Percentiles rank a stretch among this genome's conserved stretches.
Evolutionary conservation across 2,888 invertebrate genomes (phyloP).

Genomic region (Apoda limacodes): DNA sequence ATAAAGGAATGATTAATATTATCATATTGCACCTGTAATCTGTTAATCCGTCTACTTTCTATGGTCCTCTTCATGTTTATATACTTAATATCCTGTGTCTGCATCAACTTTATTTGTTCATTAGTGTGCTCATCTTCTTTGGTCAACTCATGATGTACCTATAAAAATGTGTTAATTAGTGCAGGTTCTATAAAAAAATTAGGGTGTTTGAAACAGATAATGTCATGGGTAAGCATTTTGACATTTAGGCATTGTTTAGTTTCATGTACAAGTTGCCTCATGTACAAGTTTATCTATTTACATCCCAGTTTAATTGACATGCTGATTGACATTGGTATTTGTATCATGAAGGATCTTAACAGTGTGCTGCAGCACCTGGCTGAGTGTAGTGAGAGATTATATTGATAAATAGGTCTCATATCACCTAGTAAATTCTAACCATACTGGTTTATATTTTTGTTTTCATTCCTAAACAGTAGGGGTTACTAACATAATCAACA

Average conservation of each 20-base stretch:
- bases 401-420: too few species aligned
- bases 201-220: neutral
- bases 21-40: slow-evolving; percentile 35
- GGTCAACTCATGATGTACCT: slow-evolving; percentile 75
- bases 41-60: slow-evolving; percentile 77
- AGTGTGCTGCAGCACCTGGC: too few species aligned
- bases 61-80: slow-evolving; percentile 86
- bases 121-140: slow-evolving; percentile 81
- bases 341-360: too few species aligned
- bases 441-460: too few species aligned
- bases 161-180: slow-evolving; percentile 8
- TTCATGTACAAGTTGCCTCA: neutral
- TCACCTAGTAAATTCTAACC: too few species aligned
- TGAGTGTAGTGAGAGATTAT: too few species aligned
- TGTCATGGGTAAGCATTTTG: neutral
- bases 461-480: too few species aligned
- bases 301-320: too few species aligned
- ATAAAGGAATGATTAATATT: neutral
- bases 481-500: too few species aligned
- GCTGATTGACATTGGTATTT: too few species aligned
- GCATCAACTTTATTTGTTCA: slow-evolving; percentile 89
- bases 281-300: too few species aligned
- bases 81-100: slow-evolving; percentile 92
- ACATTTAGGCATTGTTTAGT: neutral
- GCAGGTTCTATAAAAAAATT: neutral